A percentile compares a stretch with the other conserved stretches of the same genome.
Evolutionary conservation across 2,113 vertebrate species (phyloP).

Genomic region (Anseranas semipalmata): DNA sequence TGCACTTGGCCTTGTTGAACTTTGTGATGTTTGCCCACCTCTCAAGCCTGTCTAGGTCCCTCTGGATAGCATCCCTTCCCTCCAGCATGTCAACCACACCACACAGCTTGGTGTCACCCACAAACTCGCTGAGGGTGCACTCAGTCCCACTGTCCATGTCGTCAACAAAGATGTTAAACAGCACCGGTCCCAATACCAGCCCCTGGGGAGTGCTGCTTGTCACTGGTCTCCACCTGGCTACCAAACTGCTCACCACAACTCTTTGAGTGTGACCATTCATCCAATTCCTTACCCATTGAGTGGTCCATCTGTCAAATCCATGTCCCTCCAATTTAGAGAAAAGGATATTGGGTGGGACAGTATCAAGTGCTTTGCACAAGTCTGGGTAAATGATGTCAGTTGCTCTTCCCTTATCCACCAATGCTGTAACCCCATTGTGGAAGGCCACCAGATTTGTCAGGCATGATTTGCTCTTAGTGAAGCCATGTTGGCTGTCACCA

Average conservation of each 20-base stretch:
- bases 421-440: neutral
- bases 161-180: neutral
- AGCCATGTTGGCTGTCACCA: neutral
- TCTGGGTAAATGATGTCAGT: neutral
- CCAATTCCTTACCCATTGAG: neutral
- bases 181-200: neutral
- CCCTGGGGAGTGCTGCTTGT: too few relatives aligned
- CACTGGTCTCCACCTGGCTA: neutral
- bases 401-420: neutral
- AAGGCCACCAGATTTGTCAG: neutral
- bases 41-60: too few relatives aligned
- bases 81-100: neutral
- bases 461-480: neutral
- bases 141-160: neutral
- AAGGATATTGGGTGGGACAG: neutral
- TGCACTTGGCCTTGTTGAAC: too few relatives aligned
- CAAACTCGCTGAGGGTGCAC: neutral
- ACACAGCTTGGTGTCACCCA: too few relatives aligned
- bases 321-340: neutral
- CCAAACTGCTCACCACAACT: neutral
- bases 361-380: neutral
- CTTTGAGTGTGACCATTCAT: neutral
- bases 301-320: neutral
- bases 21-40: too few relatives aligned
- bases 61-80: neutral